phyloP scores from a whole-genome alignment of 1,140 invertebrate species.

The Camponotus pennsylvanicus region DNA sequence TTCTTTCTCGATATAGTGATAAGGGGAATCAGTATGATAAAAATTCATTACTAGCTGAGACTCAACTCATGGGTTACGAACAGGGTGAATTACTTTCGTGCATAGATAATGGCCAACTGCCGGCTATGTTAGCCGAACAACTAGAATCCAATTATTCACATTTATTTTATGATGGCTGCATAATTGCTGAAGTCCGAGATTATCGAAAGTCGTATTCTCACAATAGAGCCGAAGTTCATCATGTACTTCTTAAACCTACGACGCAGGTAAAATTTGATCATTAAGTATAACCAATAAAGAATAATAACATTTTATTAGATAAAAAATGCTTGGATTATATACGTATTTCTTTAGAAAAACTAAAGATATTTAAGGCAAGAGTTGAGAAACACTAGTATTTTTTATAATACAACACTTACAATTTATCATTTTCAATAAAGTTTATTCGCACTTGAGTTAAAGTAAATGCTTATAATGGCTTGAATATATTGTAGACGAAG shows the following conservation, averaged over 20 bases:
- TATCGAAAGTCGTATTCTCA: constrained; percentile 92
- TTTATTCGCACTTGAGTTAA: too few species aligned
- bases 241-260: constrained; percentile 95
- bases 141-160: constrained; percentile 92
- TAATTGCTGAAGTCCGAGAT: constrained; percentile 96
- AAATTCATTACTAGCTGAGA: constrained; percentile 90
- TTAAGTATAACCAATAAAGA: neutral
- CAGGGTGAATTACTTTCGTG: constrained; percentile 92
- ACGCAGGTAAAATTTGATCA: constrained; percentile 89
- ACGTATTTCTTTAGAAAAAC: too few species aligned
- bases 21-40: constrained; percentile 84
- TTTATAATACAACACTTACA: too few species aligned
- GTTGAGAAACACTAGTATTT: too few species aligned
- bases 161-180: constrained; percentile 96
- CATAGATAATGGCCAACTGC: constrained; percentile 95
- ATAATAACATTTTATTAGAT: neutral
- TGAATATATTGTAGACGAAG: too few species aligned
- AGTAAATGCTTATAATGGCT: too few species aligned
- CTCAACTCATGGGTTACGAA: constrained; percentile 92
- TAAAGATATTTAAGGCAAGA: too few species aligned
- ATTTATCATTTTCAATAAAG: too few species aligned
- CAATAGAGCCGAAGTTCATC: constrained; percentile 90
- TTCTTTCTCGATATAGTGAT: constrained; percentile 73
- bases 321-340: too few species aligned
- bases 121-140: constrained; percentile 94